These are phyloP conservation scores for Holacanthus passer DNA, from an alignment of 2,113 vertebrate genomes.

Conservation along the genomic window DNA sequence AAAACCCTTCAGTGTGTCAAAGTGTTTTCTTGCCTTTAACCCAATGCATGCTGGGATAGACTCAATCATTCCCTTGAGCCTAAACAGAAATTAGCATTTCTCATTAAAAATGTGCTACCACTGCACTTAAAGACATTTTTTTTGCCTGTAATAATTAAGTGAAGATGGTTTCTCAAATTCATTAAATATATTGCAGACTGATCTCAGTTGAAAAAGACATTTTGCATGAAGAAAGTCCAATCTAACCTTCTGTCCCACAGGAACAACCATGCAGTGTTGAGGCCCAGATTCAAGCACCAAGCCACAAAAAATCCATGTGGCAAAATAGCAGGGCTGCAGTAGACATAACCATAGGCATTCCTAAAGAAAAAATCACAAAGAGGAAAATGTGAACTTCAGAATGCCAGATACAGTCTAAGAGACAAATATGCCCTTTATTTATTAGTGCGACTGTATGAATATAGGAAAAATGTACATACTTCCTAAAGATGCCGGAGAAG, in stretches of 20 bases:
- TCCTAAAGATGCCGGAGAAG: conserved; percentile 75
- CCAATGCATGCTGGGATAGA: not conserved
- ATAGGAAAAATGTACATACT: conserved; percentile 36
- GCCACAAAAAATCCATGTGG: conserved; percentile 72
- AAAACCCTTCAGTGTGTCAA: not conserved
- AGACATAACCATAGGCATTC: conserved; percentile 76
- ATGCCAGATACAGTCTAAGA: not conserved
- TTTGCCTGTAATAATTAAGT: too few relatives aligned
- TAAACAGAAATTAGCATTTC: not conserved
- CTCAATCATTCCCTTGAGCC: not conserved
- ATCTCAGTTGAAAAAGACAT: not conserved
- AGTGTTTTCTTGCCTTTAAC: not conserved
- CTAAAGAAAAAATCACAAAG: conserved; percentile 54
- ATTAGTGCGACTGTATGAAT: not conserved
- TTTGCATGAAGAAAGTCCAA: not conserved
- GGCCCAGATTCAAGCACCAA: conserved; percentile 78
- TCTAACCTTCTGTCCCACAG: conserved; percentile 83
- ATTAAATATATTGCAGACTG: not conserved
- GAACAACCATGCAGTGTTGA: conserved; percentile 79
- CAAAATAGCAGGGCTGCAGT: conserved; percentile 77
- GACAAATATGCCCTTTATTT: not conserved
- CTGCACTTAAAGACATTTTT: too few relatives aligned
- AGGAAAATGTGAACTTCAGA: not conserved
- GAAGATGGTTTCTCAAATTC: not conserved
- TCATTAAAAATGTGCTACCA: not conserved